Conservation (phyloP, 1,140 invertebrate species). For the Bombus breviceps region DNA sequence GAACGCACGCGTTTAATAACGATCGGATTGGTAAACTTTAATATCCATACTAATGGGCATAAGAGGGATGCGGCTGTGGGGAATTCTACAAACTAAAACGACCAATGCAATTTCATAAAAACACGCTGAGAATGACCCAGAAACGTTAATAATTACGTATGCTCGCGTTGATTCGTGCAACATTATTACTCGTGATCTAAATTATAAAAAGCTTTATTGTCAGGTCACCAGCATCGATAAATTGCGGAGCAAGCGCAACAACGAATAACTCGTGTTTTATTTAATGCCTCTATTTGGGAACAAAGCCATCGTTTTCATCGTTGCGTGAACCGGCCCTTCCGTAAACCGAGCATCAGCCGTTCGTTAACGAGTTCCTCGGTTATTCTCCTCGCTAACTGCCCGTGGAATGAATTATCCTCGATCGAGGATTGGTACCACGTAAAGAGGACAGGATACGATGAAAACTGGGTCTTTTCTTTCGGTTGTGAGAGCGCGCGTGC, state of each 20-base stretch:
- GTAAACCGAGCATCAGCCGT: background rate
- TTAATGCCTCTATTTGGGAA: background rate
- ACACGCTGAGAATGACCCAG: background rate
- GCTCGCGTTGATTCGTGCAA: background rate
- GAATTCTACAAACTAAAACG: too few species aligned
- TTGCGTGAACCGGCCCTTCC: background rate
- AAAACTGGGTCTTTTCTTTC: background rate
- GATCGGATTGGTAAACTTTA: too few species aligned
- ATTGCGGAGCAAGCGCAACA: background rate
- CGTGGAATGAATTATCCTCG: conserved; percentile 19
- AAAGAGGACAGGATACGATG: background rate
- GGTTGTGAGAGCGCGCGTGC: background rate
- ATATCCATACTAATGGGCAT: too few species aligned
- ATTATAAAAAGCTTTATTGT: background rate
- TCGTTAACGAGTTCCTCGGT: background rate
- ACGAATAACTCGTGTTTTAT: background rate
- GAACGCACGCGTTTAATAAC: too few species aligned
- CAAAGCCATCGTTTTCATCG: background rate
- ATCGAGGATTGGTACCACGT: background rate
- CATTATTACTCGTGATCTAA: background rate
- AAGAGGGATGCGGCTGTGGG: too few species aligned
- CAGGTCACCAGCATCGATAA: background rate
- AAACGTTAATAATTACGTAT: background rate
- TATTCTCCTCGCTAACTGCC: conserved; percentile 1
- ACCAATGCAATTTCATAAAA: background rate